A percentile compares a stretch with the other conserved stretches of the same genome.
Conservation (phyloP, 2,888 invertebrate species). For the Macropis europaea region DNA sequence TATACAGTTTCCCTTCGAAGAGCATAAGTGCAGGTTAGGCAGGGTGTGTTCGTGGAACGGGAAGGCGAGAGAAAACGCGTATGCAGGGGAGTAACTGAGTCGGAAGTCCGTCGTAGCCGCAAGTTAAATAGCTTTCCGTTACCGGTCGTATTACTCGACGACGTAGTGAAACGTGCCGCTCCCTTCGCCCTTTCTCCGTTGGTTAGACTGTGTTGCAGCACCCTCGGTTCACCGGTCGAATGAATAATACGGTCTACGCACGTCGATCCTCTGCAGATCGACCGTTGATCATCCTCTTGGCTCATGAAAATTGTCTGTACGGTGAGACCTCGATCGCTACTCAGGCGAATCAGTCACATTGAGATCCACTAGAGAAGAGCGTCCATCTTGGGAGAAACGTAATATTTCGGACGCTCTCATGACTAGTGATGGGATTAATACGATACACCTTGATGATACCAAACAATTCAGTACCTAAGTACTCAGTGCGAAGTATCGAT, state of each 20-base stretch:
- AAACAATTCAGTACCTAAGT: too few species aligned
- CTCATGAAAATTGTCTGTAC: too few species aligned
- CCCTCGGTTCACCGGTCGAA: conserved; percentile 51
- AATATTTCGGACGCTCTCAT: background rate
- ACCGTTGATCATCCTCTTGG: background rate
- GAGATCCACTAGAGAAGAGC: too few species aligned
- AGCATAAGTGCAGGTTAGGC: conserved; percentile 1
- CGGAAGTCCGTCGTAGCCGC: conserved; percentile 50
- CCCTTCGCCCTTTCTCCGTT: conserved; percentile 20
- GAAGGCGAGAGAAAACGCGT: background rate
- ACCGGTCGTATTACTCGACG: conserved; percentile 42
- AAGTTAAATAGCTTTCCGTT: conserved; percentile 59
- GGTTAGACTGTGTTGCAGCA: conserved; percentile 21
- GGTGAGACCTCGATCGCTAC: too few species aligned
- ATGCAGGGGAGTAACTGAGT: conserved; percentile 24
- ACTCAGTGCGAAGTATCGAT: too few species aligned
- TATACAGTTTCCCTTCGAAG: background rate
- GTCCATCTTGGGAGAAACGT: too few species aligned
- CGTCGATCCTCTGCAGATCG: conserved; percentile 33
- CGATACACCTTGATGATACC: too few species aligned
- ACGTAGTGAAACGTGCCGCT: conserved; percentile 39
- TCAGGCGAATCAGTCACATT: too few species aligned
- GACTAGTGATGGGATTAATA: too few species aligned
- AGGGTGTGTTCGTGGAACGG: too few species aligned
- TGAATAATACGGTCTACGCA: conserved; percentile 51